A percentile compares a stretch with the other conserved stretches of the same genome.
Conservation (phyloP, 1,140 invertebrate genomes). For the Eueides isabella region DNA sequence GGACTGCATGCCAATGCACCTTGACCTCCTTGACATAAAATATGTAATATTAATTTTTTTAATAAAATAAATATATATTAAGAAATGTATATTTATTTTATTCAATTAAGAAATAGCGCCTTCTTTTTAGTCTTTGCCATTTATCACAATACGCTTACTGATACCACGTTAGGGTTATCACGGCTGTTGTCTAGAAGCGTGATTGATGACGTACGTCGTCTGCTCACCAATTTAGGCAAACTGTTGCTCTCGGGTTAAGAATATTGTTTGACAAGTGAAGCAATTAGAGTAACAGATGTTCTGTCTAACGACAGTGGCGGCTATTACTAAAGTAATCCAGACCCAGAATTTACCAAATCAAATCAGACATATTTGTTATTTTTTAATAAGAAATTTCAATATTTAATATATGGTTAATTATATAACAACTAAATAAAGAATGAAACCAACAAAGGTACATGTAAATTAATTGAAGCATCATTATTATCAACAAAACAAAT, state of each 20-base stretch:
- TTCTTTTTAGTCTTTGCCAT: no score
- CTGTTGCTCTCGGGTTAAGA: slow-evolving; percentile 28
- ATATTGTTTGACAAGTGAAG: slow-evolving; percentile 25
- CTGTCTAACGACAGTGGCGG: slow-evolving; percentile 7
- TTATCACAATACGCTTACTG: slow-evolving; percentile 18
- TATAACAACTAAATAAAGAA: no score
- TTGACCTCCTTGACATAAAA: no score
- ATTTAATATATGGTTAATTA: background rate
- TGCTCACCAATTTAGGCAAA: slow-evolving; percentile 20
- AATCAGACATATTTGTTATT: background rate
- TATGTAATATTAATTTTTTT: no score
- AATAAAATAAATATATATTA: no score
- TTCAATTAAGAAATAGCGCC: no score
- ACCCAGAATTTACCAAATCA: background rate
- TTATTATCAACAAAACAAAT: no score
- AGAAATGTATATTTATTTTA: no score
- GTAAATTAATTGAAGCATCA: no score
- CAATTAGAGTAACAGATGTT: slow-evolving; percentile 29
- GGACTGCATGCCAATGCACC: no score
- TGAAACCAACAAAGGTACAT: no score
- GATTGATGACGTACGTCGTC: slow-evolving; percentile 15
- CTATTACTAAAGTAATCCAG: slow-evolving; percentile 21
- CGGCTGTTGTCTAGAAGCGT: slow-evolving; percentile 7
- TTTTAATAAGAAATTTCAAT: background rate
- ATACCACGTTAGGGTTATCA: slow-evolving; percentile 11